Conservation (phyloP, 2,113 vertebrate genomes). For the Aegotheles bennettii region DNA sequence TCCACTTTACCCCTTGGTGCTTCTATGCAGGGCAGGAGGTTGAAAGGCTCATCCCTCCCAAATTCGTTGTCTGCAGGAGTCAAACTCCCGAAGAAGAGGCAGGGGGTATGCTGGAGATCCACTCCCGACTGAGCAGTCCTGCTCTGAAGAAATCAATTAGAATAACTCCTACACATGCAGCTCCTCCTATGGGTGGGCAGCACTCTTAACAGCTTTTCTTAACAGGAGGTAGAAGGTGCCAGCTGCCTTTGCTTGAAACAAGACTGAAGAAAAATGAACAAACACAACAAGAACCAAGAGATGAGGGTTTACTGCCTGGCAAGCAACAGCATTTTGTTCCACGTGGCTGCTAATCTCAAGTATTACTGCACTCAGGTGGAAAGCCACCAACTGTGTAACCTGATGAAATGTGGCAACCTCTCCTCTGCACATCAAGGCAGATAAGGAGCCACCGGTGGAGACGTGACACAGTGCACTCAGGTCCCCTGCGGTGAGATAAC, state of each 20-base stretch:
- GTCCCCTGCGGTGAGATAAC: neutral
- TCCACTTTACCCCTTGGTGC: neutral
- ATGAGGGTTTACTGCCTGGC: neutral
- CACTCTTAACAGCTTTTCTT: neutral
- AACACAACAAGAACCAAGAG: neutral
- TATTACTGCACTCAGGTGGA: neutral
- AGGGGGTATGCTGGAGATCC: accelerated
- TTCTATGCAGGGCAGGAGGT: neutral
- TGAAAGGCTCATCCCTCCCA: neutral
- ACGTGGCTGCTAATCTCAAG: neutral
- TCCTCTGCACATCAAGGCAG: neutral
- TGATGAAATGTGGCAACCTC: neutral
- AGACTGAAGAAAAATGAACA: neutral
- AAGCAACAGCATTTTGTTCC: neutral
- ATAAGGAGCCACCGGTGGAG: neutral
- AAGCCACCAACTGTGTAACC: neutral
- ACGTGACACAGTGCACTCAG: accelerated
- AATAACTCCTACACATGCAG: neutral
- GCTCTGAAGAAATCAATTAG: neutral
- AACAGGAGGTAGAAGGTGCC: neutral
- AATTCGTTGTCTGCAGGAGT: neutral
- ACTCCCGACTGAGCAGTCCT: neutral
- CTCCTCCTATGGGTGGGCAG: neutral
- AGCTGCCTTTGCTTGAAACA: neutral
- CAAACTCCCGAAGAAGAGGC: neutral